These are phyloP conservation scores for Triplophysa siluroides DNA, from an alignment of 2,113 vertebrate genomes.

Conservation along the genomic window DNA sequence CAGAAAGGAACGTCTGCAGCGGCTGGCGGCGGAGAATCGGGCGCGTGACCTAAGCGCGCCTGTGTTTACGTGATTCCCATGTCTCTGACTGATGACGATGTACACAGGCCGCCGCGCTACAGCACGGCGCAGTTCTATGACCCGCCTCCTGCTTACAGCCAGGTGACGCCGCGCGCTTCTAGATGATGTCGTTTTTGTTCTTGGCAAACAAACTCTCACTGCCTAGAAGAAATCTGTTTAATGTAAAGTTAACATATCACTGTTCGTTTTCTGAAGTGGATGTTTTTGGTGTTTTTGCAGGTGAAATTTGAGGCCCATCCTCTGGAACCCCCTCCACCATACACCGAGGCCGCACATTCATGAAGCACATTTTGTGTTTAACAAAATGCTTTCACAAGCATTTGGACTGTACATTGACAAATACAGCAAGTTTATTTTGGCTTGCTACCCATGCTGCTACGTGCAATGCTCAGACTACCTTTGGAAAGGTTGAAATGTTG, in stretches of 20 bases:
- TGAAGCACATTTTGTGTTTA: not conserved
- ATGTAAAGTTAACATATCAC: no score
- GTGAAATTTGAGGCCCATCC: slow-evolving; percentile 31
- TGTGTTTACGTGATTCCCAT: slow-evolving; percentile 36
- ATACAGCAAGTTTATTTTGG: not conserved
- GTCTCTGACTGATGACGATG: not conserved
- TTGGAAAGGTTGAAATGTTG: not conserved
- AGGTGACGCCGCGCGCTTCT: slow-evolving; percentile 27
- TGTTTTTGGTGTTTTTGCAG: slow-evolving; percentile 29
- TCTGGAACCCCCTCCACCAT: slow-evolving; percentile 45
- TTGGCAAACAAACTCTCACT: no score
- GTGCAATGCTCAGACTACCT: not conserved
- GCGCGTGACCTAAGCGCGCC: not conserved
- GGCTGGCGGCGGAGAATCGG: not conserved
- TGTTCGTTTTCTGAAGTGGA: not conserved
- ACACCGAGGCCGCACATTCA: slow-evolving; percentile 28
- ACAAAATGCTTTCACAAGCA: not conserved
- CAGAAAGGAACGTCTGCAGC: not conserved
- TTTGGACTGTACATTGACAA: not conserved
- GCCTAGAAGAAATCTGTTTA: no score
- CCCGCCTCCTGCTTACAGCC: slow-evolving; percentile 47
- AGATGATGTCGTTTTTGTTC: no score
- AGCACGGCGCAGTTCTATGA: not conserved
- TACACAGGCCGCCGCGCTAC: slow-evolving; percentile 16
- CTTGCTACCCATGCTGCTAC: not conserved